Percentiles rank a stretch among this genome's conserved stretches.
These are phyloP conservation scores for Moxostoma hubbsi DNA, from an alignment of 2,797 vertebrate genomes.

Conservation along the genomic window DNA sequence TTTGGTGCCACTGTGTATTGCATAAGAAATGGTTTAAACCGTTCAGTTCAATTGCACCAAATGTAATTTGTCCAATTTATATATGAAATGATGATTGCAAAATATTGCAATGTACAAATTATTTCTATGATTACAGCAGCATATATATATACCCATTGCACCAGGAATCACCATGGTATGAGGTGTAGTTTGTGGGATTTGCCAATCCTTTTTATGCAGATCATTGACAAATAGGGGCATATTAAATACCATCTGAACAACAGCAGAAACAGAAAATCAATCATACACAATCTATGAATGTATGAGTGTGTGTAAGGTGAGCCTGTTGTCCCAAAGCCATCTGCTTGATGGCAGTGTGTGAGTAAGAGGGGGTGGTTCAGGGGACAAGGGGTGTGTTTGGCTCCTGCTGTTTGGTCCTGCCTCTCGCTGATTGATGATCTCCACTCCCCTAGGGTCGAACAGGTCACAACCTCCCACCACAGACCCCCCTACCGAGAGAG, in stretches of 20 bases:
- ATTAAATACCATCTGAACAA: constrained; percentile 40
- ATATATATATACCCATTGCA: not conserved
- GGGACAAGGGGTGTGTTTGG: constrained; percentile 60
- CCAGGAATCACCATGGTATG: not conserved
- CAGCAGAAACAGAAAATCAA: constrained; percentile 55
- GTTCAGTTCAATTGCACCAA: not conserved
- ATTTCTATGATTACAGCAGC: not conserved
- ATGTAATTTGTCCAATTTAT: not conserved
- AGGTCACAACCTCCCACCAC: constrained; percentile 78
- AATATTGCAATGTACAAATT: not conserved
- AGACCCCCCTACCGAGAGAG: constrained; percentile 74
- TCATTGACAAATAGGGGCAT: constrained; percentile 30
- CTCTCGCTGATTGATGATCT: constrained; percentile 84
- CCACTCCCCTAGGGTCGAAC: constrained; percentile 79
- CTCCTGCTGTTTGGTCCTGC: constrained; percentile 77
- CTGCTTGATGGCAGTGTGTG: constrained; percentile 66
- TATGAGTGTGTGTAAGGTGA: constrained; percentile 65
- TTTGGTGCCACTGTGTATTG: not conserved
- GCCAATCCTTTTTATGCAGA: constrained; percentile 43
- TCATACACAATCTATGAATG: constrained; percentile 40
- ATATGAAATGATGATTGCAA: not conserved
- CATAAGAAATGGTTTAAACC: not conserved
- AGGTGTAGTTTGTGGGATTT: constrained; percentile 5
- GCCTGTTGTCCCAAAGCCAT: constrained; percentile 62
- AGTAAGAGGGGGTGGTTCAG: constrained; percentile 54